Percentiles rank a stretch among this genome's conserved stretches.
Conservation (phyloP, 2,797 vertebrate genomes). For the Catostomus latipinnis region DNA sequence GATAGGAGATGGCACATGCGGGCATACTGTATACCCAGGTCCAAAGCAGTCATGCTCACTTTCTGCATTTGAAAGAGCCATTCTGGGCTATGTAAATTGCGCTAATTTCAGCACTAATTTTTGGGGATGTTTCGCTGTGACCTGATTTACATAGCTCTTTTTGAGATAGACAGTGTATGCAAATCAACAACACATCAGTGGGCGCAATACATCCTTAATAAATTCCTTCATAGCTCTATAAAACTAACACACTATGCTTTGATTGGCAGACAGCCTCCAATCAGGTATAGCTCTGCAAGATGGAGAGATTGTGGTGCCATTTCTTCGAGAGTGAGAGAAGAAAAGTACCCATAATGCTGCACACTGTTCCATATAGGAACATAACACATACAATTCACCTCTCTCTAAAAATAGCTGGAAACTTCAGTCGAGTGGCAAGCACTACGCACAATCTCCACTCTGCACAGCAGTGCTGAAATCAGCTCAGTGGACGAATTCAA, state of each 20-base stretch:
- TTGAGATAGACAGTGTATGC: too few species aligned
- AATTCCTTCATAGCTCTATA: not conserved
- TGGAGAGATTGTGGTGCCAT: slow-evolving; percentile 33
- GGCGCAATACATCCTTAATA: too few species aligned
- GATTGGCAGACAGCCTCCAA: slow-evolving; percentile 25
- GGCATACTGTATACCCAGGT: too few species aligned
- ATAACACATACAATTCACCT: slow-evolving; percentile 37
- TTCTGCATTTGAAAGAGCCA: too few species aligned
- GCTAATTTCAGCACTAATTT: too few species aligned
- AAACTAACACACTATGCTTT: not conserved
- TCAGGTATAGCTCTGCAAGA: slow-evolving; percentile 2
- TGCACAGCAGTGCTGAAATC: slow-evolving; percentile 22
- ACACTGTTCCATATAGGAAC: slow-evolving; percentile 26
- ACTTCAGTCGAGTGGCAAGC: slow-evolving; percentile 34
- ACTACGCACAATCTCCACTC: slow-evolving; percentile 15
- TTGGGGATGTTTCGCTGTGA: too few species aligned
- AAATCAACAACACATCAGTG: too few species aligned
- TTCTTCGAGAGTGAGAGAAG: slow-evolving; percentile 30
- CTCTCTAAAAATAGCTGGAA: slow-evolving; percentile 38
- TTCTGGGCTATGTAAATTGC: too few species aligned
- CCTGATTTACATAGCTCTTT: too few species aligned
- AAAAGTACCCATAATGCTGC: slow-evolving; percentile 39
- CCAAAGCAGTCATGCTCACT: too few species aligned
- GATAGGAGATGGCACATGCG: too few species aligned
- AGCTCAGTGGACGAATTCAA: slow-evolving; percentile 15